Conservation (phyloP, 1,140 invertebrate species). For the Caerostris darwini region DNA sequence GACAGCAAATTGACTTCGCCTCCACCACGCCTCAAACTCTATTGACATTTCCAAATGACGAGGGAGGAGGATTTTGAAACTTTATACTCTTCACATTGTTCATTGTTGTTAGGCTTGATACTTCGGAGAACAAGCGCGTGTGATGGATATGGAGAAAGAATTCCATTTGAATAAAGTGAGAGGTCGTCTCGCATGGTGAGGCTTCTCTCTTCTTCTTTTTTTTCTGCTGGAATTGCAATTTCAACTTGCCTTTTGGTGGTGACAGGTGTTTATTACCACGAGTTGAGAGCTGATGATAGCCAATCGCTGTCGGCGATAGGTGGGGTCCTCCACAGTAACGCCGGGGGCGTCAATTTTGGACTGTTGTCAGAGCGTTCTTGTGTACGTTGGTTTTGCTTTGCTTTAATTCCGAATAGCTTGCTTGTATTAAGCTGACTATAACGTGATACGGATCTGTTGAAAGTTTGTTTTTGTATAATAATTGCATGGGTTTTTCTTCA, state of each 20-base stretch:
- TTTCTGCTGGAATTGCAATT: conserved; percentile 12
- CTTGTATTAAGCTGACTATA: not conserved
- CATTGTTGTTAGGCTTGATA: not conserved
- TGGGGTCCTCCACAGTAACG: not conserved
- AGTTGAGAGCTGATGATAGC: conserved; percentile 5
- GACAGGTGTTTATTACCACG: conserved; percentile 35
- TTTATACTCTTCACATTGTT: conserved; percentile 16
- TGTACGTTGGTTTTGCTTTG: not conserved
- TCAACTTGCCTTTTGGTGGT: not conserved
- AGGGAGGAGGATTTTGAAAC: conserved; percentile 30
- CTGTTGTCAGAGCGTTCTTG: not conserved
- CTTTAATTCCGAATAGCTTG: not conserved
- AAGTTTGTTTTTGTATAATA: not conserved
- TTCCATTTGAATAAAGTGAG: not conserved
- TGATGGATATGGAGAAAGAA: not conserved
- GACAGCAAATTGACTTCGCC: conserved; percentile 38
- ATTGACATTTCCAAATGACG: conserved; percentile 34
- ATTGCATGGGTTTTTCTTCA: not conserved
- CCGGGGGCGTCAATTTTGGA: conserved; percentile 6
- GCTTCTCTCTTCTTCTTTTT: not conserved
- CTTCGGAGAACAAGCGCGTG: not conserved
- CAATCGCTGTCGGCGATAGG: not conserved
- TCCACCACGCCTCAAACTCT: conserved; percentile 26
- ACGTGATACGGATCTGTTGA: not conserved
- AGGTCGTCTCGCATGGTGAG: not conserved